A percentile compares a stretch with the other conserved stretches of the same genome.
phyloP scores from a whole-genome alignment of 2,888 invertebrate species.

The Amorpha juglandis region DNA sequence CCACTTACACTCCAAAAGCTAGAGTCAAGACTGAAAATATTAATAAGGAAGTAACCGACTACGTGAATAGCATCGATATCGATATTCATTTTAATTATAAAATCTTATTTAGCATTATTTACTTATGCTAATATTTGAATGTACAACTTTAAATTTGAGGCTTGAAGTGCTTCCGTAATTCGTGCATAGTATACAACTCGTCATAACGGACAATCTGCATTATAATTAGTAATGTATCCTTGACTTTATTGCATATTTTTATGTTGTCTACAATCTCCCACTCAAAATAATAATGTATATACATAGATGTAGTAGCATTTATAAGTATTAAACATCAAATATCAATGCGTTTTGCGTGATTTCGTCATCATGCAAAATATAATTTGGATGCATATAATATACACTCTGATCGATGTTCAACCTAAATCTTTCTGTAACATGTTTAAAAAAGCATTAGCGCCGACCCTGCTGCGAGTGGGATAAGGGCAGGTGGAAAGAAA shows the following conservation, averaged over 20 bases:
- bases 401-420: too few relatives aligned
- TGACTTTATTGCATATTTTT: constrained; percentile 24
- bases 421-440: too few relatives aligned
- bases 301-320: not conserved
- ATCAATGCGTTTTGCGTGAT: too few relatives aligned
- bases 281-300: constrained; percentile 24
- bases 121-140: not conserved
- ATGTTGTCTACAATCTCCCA: constrained; percentile 31
- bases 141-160: not conserved
- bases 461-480: too few relatives aligned
- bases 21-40: too few relatives aligned
- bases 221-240: constrained; percentile 6
- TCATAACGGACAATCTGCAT: constrained; percentile 12
- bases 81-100: not conserved
- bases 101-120: not conserved
- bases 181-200: constrained; percentile 1
- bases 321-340: not conserved
- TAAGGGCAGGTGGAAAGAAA: too few relatives aligned
- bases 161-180: constrained; percentile 5
- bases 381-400: not conserved
- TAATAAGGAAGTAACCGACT: not conserved
- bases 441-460: too few relatives aligned
- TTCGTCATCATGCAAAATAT: not conserved
- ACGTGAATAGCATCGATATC: not conserved
- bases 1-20: too few relatives aligned